A percentile compares a stretch with the other conserved stretches of the same genome.
phyloP scores from a whole-genome alignment of 2,113 vertebrate species.

The Xiphorhynchus elegans region DNA sequence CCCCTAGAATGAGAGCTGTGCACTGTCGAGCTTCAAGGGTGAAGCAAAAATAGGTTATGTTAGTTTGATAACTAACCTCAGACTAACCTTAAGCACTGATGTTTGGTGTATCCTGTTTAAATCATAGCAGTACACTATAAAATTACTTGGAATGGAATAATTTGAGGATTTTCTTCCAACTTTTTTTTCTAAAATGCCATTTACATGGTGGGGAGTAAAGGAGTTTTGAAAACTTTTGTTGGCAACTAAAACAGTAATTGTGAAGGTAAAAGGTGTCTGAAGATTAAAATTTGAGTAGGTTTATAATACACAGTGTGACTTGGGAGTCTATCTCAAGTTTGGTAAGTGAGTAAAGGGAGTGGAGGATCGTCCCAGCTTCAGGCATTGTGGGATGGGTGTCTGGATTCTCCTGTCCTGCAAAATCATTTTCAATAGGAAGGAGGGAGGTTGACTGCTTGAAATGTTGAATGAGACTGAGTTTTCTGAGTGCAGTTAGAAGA shows the following conservation, averaged over 20 bases:
- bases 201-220: not conserved
- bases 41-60: not conserved
- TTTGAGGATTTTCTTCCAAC: not conserved
- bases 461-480: not conserved
- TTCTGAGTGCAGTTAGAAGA: not conserved
- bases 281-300: not conserved
- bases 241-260: not conserved
- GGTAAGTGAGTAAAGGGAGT: not conserved
- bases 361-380: not conserved
- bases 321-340: not conserved
- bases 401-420: not conserved
- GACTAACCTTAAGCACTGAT: not conserved
- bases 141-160: not conserved
- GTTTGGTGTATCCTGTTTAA: not conserved
- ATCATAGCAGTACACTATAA: not conserved
- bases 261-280: not conserved
- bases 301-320: rapidly evolving
- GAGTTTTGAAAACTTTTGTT: not conserved
- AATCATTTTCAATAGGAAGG: not conserved
- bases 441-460: not conserved
- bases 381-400: not conserved
- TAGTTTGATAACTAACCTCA: not conserved
- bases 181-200: not conserved
- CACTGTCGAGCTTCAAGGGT: not conserved
- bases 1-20: not conserved